phyloP scores from a whole-genome alignment of 2,888 invertebrate species.

The Sinopyrophorus schimmeli region DNA sequence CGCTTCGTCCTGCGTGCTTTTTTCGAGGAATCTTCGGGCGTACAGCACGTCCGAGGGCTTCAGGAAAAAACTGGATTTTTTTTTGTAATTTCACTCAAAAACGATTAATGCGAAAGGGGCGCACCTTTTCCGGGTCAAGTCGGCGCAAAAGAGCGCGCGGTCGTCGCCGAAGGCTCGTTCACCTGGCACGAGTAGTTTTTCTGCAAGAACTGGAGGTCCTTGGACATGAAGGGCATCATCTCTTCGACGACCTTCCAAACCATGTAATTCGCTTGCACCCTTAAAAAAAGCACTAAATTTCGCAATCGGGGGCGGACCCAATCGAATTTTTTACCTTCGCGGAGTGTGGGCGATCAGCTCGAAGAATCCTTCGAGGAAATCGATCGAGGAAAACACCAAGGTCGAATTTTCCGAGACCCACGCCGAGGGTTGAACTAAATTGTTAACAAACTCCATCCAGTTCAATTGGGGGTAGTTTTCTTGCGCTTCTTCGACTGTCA shows the following conservation, averaged over 20 bases:
- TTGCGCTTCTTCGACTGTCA: conserved; percentile 15
- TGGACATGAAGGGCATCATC: conserved; percentile 6
- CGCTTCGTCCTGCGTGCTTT: conserved; percentile 25
- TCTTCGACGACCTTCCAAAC: conserved; percentile 19
- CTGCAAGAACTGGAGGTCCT: conserved; percentile 4
- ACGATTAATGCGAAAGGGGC: too few relatives aligned
- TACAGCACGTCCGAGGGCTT: conserved; percentile 7
- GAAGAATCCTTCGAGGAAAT: conserved; percentile 4
- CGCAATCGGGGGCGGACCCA: too few relatives aligned
- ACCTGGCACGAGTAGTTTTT: conserved; percentile 13
- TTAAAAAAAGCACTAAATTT: too few relatives aligned
- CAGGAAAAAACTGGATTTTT: conserved; percentile 13
- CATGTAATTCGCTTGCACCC: conserved; percentile 29
- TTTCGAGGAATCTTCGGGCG: conserved; percentile 23
- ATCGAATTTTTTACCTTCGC: conserved; percentile 14
- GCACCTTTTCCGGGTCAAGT: too few relatives aligned
- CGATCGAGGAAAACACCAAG: conserved; percentile 9
- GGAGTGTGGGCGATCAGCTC: conserved; percentile 14
- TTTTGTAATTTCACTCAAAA: too few relatives aligned
- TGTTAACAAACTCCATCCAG: conserved; percentile 19
- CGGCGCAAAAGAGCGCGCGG: too few relatives aligned
- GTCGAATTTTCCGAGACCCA: conserved; percentile 1
- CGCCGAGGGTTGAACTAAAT: conserved; percentile 9
- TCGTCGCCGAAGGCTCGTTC: too few relatives aligned
- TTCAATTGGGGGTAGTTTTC: conserved; percentile 7